Evolutionary conservation across 1,140 invertebrate species (phyloP).

Genomic region (Leptonema lineaticorne): DNA sequence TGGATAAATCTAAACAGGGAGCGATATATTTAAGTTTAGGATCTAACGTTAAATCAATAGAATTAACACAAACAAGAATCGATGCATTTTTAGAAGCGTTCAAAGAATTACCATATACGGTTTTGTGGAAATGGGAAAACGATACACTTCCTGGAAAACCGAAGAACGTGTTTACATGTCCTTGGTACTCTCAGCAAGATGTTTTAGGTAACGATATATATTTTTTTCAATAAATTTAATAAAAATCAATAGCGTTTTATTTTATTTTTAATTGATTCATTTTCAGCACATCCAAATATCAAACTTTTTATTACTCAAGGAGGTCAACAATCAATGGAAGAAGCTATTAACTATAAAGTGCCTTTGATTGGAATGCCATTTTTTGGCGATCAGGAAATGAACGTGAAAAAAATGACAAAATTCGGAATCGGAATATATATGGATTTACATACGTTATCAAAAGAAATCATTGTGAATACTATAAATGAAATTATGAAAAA

Average conservation of each 20-base stretch:
- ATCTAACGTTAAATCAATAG: constrained; percentile 45
- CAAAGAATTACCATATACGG: constrained; percentile 50
- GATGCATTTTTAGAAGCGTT: constrained; percentile 52
- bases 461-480: constrained; percentile 42
- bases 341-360: constrained; percentile 56
- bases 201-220: constrained; percentile 49
- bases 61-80: constrained; percentile 47
- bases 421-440: constrained; percentile 45
- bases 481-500: constrained; percentile 41
- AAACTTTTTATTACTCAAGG: constrained; percentile 62
- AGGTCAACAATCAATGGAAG: constrained; percentile 59
- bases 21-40: constrained; percentile 51
- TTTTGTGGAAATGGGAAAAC: constrained; percentile 57
- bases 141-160: constrained; percentile 42
- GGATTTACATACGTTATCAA: constrained; percentile 42
- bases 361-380: constrained; percentile 55
- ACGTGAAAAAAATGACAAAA: constrained; percentile 41
- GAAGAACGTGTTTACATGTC: constrained; percentile 47
- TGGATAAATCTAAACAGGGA: constrained; percentile 45
- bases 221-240: neutral
- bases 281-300: constrained; percentile 56
- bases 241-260: neutral
- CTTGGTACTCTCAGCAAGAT: constrained; percentile 59
- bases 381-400: constrained; percentile 44
- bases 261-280: neutral